Evolutionary conservation across 2,888 invertebrate genomes (phyloP), one percentile per base, ranked within the genome.

Genomic region (Sinelater perroti): DNA sequence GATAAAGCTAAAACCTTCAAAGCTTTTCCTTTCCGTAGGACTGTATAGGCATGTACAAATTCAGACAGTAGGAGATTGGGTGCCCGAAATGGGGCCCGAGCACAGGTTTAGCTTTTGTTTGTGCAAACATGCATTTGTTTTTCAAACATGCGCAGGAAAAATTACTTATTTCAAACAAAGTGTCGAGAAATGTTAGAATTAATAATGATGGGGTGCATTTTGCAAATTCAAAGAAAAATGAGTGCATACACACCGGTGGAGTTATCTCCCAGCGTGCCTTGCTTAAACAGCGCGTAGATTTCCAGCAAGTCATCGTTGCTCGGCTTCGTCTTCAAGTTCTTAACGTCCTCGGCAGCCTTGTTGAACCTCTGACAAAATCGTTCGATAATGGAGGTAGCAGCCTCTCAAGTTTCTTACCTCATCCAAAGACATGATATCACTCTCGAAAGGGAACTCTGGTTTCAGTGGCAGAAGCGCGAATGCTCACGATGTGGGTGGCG

Each of bases 231-330:
- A 14, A 33, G 14, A 10, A 33, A 2, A 33, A 31, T 11, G 14
- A 24, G 7, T 2, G 7, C 40, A 40, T 7, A 21, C 13, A 11
- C 79, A 95, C 95, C 85, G 72, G 93, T 94, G 76, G 92, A 90
- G 60, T 88, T 85, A 75, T 97, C 95, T 1, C 97, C 97, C 31
- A 93, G 87, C 4, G 90, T 91, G 1, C 87, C 92, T 79, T 97
- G 97, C 75, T 97, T 97, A 82, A 84, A 97, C 24, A 91, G 81
- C 0, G 86, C 89, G 73, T 97, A 97, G 20, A 97, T 75, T 76
- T 93, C 91, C 60, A 96, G 79, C 42, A 96, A 82, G 74, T 96
- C 95, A 6, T 83, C 83, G 74, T 97, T 89, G 4, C 85, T 80
- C 51, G 96, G 96, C 46, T 87, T 85, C 0, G 83, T 73, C 72